Evolutionary conservation across 1,140 invertebrate genomes (phyloP).

Genomic region (Sitobion miscanthi): DNA sequence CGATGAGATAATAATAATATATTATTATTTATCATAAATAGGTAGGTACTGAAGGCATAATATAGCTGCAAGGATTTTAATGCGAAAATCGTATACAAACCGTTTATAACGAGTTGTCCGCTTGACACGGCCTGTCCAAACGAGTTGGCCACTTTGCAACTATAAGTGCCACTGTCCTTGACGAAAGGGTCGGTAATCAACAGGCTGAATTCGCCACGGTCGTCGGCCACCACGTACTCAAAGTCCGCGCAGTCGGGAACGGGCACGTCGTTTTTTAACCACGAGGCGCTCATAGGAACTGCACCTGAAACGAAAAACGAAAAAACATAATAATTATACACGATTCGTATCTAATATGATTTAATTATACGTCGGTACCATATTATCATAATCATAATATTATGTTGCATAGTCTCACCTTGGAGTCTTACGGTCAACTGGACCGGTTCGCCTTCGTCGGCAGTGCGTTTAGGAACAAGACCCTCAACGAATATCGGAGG

Average conservation of each 20-base stretch:
- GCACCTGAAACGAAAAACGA: constrained; percentile 63
- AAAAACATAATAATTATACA: background rate
- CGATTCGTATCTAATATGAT: too few relatives aligned
- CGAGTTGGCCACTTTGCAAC: constrained; percentile 70
- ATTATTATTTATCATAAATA: background rate
- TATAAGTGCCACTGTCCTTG: constrained; percentile 76
- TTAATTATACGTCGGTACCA: too few relatives aligned
- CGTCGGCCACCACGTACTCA: constrained; percentile 68
- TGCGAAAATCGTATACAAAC: constrained; percentile 6
- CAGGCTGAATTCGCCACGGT: constrained; percentile 69
- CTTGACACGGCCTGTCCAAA: constrained; percentile 68
- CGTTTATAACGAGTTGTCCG: constrained; percentile 66
- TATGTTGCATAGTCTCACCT: constrained; percentile 60
- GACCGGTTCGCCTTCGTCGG: constrained; percentile 69
- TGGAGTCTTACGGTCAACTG: constrained; percentile 67
- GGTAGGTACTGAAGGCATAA: too few relatives aligned
- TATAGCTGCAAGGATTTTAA: background rate
- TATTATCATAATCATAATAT: background rate
- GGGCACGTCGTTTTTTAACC: constrained; percentile 74
- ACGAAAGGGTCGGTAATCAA: constrained; percentile 71
- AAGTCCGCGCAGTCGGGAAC: constrained; percentile 73
- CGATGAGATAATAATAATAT: background rate
- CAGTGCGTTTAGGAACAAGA: constrained; percentile 64
- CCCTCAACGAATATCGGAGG: constrained; percentile 65
- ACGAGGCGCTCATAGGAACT: constrained; percentile 72